Percentiles rank a stretch among this genome's conserved stretches.
phyloP scores from a whole-genome alignment of 1,140 invertebrate genomes.

The Carposina sasakii region DNA sequence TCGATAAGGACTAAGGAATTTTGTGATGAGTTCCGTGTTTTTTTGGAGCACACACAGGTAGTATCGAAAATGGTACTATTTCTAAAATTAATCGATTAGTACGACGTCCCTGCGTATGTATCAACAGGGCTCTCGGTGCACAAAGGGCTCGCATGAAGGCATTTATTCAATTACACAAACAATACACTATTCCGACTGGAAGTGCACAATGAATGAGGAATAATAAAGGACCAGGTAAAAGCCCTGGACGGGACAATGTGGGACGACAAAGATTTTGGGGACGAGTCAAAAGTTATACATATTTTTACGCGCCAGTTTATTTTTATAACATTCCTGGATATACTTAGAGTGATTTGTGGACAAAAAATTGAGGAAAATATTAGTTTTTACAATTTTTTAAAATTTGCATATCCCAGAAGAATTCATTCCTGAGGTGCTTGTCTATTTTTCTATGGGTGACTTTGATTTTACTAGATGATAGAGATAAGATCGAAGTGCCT shows the following conservation, averaged over 20 bases:
- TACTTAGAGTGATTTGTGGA: no score
- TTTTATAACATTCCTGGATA: no score
- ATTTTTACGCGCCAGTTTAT: slow-evolving; percentile 36
- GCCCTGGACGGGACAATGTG: slow-evolving; percentile 47
- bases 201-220: slow-evolving; percentile 47
- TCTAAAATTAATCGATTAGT: slow-evolving; percentile 9
- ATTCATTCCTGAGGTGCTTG: no score
- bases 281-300: slow-evolving; percentile 57
- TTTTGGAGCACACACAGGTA: no score
- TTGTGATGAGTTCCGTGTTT: slow-evolving; percentile 44
- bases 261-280: slow-evolving; percentile 46
- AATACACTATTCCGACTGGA: slow-evolving; percentile 52
- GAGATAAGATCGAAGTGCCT: no score
- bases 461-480: no score
- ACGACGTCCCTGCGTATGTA: slow-evolving; percentile 14
- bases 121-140: slow-evolving; percentile 29
- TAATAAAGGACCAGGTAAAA: slow-evolving; percentile 48
- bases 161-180: slow-evolving; percentile 65
- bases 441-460: no score
- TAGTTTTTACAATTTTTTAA: no score
- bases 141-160: slow-evolving; percentile 42
- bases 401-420: no score
- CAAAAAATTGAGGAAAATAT: no score
- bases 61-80: no score
- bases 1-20: slow-evolving; percentile 31